Conservation (phyloP, 2,797 vertebrate species). For the Labeo calbasu region DNA sequence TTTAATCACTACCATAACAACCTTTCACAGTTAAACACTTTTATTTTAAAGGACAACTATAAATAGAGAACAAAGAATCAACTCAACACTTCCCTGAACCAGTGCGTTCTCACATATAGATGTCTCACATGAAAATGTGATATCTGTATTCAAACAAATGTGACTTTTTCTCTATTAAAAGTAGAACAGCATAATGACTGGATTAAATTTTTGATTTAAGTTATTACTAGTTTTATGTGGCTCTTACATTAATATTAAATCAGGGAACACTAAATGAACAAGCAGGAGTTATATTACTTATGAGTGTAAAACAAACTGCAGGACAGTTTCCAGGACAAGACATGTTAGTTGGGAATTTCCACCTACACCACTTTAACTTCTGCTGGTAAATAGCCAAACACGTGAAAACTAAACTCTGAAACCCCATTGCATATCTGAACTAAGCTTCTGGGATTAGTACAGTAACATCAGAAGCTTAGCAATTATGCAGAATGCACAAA, state of each 20-base stretch:
- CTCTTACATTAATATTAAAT: too few relatives aligned
- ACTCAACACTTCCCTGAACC: not conserved
- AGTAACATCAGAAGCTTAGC: not conserved
- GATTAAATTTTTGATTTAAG: too few relatives aligned
- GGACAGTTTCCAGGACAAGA: not conserved
- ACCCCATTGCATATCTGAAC: not conserved
- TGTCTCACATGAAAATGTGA: too few relatives aligned
- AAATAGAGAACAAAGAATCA: not conserved
- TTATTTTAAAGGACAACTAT: not conserved
- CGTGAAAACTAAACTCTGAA: not conserved
- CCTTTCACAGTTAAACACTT: not conserved
- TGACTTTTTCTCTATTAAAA: too few relatives aligned
- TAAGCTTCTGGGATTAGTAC: not conserved
- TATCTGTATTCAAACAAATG: too few relatives aligned
- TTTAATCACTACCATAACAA: not conserved
- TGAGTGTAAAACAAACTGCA: too few relatives aligned
- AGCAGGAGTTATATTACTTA: too few relatives aligned
- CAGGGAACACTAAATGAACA: too few relatives aligned
- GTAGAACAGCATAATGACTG: too few relatives aligned
- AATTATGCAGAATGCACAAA: conserved; percentile 20
- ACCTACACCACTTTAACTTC: not conserved
- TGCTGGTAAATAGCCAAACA: not conserved
- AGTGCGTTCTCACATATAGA: too few relatives aligned
- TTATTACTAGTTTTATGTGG: too few relatives aligned
- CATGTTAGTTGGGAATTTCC: not conserved